Evolutionary conservation across 1,140 invertebrate genomes (phyloP).

Genomic region (Atopsyche davidsoni): DNA sequence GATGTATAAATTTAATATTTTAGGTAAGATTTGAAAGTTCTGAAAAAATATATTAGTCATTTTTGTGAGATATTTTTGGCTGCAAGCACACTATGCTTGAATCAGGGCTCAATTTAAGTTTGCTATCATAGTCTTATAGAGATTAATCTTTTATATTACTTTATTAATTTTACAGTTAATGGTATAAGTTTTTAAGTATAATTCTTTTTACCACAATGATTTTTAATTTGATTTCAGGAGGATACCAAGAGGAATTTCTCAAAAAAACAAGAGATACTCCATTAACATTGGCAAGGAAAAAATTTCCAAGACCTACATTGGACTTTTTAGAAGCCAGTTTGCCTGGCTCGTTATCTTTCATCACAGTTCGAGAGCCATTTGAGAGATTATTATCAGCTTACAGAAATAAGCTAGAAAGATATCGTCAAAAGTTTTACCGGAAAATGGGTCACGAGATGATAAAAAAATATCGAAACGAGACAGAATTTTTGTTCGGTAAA

Average conservation of each 20-base stretch:
- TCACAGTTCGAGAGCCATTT: conserved; percentile 87
- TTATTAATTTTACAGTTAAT: conserved; percentile 30
- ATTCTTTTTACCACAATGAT: neutral
- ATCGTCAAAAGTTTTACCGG: conserved; percentile 61
- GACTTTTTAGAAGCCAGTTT: conserved; percentile 50
- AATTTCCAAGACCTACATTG: conserved; percentile 54
- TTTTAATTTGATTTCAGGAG: conserved; percentile 36
- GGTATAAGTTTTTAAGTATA: conserved; percentile 42
- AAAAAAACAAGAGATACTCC: conserved; percentile 51
- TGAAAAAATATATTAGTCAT: no score
- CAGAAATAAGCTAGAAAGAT: conserved; percentile 79
- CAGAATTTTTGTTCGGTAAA: conserved; percentile 37
- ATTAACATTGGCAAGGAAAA: conserved; percentile 52
- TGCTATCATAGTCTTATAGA: neutral
- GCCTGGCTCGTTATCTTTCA: conserved; percentile 57
- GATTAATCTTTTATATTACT: neutral
- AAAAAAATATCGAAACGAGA: conserved; percentile 45
- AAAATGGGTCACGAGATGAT: conserved; percentile 62
- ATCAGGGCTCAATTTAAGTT: conserved; percentile 33
- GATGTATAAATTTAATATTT: conserved; percentile 74
- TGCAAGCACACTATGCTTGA: conserved; percentile 30
- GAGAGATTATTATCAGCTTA: conserved; percentile 86
- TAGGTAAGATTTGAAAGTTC: conserved; percentile 52
- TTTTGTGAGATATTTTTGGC: conserved; percentile 29
- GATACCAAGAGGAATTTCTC: conserved; percentile 55